These are phyloP conservation scores for Apostichopus parvimensis DNA, from an alignment of 35 echinoderm and acorn worm genomes.

Conservation along the genomic window DNA sequence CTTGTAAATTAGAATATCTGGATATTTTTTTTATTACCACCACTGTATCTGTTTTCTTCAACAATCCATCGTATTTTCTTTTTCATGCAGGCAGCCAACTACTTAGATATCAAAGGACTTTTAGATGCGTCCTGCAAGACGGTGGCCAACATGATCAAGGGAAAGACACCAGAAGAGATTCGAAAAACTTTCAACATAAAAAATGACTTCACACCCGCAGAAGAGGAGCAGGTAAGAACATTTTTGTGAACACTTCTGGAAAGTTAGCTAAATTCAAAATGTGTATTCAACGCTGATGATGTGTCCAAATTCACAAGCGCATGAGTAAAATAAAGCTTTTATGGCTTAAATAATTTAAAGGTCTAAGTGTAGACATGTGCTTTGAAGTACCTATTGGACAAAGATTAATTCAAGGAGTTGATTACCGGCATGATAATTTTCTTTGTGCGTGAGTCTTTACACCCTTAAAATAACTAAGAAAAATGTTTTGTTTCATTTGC, in stretches of 20 bases:
- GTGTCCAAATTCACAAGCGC: too few relatives aligned
- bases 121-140: constrained; percentile 96
- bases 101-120: constrained; percentile 96
- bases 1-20: too few relatives aligned
- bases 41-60: too few relatives aligned
- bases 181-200: constrained; percentile 99
- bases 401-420: too few relatives aligned
- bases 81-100: constrained; percentile 85
- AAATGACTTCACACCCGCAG: constrained; percentile 97
- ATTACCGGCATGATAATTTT: too few relatives aligned
- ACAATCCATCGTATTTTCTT: neutral
- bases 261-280: neutral
- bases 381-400: too few relatives aligned
- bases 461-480: too few relatives aligned
- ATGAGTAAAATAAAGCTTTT: too few relatives aligned
- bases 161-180: constrained; percentile 98
- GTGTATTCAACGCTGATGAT: neutral
- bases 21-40: too few relatives aligned
- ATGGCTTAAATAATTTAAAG: neutral
- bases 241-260: neutral
- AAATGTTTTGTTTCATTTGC: too few relatives aligned
- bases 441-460: too few relatives aligned
- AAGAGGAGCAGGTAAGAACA: constrained; percentile 92
- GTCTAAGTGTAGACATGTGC: neutral
- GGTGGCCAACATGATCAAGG: constrained; percentile 99